Evolutionary conservation across 2,113 vertebrate genomes (phyloP).

Genomic region (Hypomesus transpacificus): DNA sequence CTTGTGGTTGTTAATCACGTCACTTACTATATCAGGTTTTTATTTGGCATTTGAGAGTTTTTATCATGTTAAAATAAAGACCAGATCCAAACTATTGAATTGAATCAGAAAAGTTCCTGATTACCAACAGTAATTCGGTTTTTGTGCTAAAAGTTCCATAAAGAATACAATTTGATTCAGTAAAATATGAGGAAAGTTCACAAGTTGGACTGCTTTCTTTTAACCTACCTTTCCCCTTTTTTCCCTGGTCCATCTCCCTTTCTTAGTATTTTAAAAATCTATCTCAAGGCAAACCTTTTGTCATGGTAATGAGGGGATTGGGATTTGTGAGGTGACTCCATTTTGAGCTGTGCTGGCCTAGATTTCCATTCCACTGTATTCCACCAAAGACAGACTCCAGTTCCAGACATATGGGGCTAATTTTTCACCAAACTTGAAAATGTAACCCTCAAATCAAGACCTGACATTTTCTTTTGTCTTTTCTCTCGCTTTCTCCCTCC

Average conservation of each 20-base stretch:
- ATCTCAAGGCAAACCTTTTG: slow-evolving; percentile 23
- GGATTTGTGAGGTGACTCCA: slow-evolving; percentile 25
- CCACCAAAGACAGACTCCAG: slow-evolving; percentile 3
- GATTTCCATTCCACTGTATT: slow-evolving; percentile 25
- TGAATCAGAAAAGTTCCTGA: too few relatives aligned
- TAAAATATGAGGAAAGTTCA: too few relatives aligned
- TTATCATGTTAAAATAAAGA: slow-evolving; percentile 9
- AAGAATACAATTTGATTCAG: too few relatives aligned
- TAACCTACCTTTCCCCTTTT: background rate
- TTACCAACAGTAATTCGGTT: too few relatives aligned
- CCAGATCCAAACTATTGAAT: slow-evolving; percentile 12
- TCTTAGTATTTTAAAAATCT: slow-evolving; percentile 4
- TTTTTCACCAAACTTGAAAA: too few relatives aligned
- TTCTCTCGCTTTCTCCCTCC: slow-evolving; percentile 25
- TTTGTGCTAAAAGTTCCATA: too few relatives aligned
- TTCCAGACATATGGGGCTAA: slow-evolving; percentile 1
- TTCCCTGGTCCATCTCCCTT: slow-evolving; percentile 2
- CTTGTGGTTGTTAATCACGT: slow-evolving; percentile 30
- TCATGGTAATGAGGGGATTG: slow-evolving; percentile 39
- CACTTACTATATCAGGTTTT: slow-evolving; percentile 30
- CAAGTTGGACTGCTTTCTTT: background rate
- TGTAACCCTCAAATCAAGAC: too few relatives aligned
- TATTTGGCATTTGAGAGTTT: slow-evolving; percentile 36
- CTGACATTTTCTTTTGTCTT: slow-evolving; percentile 24
- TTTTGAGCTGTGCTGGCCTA: slow-evolving; percentile 46